These are phyloP conservation scores for Mastacembelus armatus DNA, from an alignment of 2,797 vertebrate species.

Conservation along the genomic window DNA sequence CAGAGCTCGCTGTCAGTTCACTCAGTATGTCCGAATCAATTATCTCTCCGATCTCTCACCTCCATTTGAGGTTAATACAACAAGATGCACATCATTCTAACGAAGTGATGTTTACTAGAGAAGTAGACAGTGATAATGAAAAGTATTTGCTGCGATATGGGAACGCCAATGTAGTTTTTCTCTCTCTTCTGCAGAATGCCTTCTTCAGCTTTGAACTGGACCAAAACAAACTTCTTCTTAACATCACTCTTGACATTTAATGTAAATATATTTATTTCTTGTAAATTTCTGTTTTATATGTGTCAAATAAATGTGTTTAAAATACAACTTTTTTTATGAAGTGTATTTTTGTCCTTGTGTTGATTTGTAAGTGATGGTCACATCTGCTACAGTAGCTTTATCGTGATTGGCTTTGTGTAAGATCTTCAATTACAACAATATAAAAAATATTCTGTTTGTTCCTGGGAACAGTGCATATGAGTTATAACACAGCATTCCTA, in stretches of 20 bases:
- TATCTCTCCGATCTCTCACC: conserved; percentile 21
- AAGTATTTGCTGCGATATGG: conserved; percentile 3
- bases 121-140: background rate
- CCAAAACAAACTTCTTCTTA: conserved; percentile 56
- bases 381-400: no score
- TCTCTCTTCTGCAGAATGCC: conserved; percentile 72
- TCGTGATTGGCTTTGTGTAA: no score
- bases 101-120: conserved; percentile 6
- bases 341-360: conserved; percentile 9
- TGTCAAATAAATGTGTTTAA: conserved; percentile 62
- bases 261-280: conserved; percentile 74
- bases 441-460: background rate
- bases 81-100: background rate
- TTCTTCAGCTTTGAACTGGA: conserved; percentile 56
- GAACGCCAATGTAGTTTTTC: conserved; percentile 14
- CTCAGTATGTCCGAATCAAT: conserved; percentile 47
- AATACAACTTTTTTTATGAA: background rate
- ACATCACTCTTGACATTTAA: conserved; percentile 19
- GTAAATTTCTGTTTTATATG: conserved; percentile 66
- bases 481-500: background rate
- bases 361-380: background rate
- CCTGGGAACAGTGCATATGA: background rate
- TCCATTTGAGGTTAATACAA: conserved; percentile 5
- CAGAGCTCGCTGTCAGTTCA: conserved; percentile 49
- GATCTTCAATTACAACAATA: background rate